Evolutionary conservation across 2,888 invertebrate species (phyloP), one percentile per base, ranked within the genome.

Genomic region (Lumbricus terrestris): DNA sequence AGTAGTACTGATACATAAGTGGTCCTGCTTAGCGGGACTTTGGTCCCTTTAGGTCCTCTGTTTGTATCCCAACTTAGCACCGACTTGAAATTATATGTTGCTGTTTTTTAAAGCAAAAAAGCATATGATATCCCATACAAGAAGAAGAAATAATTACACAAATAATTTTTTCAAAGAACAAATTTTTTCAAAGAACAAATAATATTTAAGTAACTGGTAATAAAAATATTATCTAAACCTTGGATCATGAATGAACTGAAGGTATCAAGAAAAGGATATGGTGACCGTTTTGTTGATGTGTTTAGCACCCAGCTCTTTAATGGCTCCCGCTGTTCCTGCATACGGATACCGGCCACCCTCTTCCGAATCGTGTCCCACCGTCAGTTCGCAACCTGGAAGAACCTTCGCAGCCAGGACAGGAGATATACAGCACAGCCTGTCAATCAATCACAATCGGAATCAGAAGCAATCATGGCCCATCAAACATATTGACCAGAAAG

Each of bases 371-470:
- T 93, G 93, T 0, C 95, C 95, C 16, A 95, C 93, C 18, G 95
- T 95, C 85, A 95, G 93, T 90, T 94, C 93, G 92, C 93, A 93
- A 40, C 94, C 94, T 29, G 91, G 92, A 20, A 95, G 91, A 3
- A 96, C 95, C 92, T 94, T 95, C 8, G 96, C 96, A 29, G 95
- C 95, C 82, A 96, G 92, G 15, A 95, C 95, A 20, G 96, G 95
- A 6, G 96, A 95, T 90, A 96, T 96, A 93, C 96, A 96, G 91
- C 95, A 95, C 90, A 96, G 92, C 16, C 95, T 95, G n/a, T 34
- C 85, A 85, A 85, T 37, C 35, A 69, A 85, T 85, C 35, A 16
- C 37, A 34, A 85, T 85, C n/a, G n/a, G n/a, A n/a, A n/a, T n/a
- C 37, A 23, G n/a, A 15, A 20, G n/a, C 34, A 23, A 5, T 23